These are phyloP conservation scores for Palaemon carinicauda DNA, from an alignment of 1,140 invertebrate species.

Conservation along the genomic window DNA sequence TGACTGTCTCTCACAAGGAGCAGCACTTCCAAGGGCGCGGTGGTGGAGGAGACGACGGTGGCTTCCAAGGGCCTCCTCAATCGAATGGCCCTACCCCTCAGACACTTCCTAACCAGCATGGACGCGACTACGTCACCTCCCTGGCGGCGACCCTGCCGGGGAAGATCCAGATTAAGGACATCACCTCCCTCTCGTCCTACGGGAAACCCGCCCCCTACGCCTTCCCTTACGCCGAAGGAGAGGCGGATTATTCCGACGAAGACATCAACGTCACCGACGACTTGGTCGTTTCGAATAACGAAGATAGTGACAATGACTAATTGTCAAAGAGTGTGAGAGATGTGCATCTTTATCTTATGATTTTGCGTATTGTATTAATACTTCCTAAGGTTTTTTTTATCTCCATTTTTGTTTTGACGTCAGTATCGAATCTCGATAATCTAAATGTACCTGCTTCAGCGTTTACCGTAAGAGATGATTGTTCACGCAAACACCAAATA, in stretches of 20 bases:
- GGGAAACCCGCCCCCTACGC: conserved; percentile 17
- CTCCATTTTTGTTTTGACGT: not conserved
- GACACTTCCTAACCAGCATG: not conserved
- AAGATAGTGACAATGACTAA: conserved; percentile 56
- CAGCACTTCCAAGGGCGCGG: not conserved
- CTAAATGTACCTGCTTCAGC: too few species aligned
- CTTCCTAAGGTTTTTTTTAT: not conserved
- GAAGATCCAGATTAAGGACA: conserved; percentile 57
- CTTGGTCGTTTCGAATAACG: conserved; percentile 53
- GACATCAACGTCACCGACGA: conserved; percentile 60
- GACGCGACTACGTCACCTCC: conserved; percentile 3
- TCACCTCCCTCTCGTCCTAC: conserved; percentile 40
- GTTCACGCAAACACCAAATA: not conserved
- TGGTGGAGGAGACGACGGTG: not conserved
- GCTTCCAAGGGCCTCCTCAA: not conserved
- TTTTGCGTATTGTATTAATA: too few species aligned
- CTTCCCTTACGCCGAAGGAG: conserved; percentile 18
- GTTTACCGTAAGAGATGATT: not conserved
- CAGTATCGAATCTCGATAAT: too few species aligned
- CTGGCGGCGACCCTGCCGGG: conserved; percentile 32
- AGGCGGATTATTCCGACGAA: conserved; percentile 51
- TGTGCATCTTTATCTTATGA: not conserved
- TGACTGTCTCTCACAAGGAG: too few species aligned
- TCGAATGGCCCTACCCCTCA: not conserved
- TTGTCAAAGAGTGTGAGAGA: not conserved